phyloP scores from a whole-genome alignment of 1,140 invertebrate genomes.

The Bactericera cockerelli region DNA sequence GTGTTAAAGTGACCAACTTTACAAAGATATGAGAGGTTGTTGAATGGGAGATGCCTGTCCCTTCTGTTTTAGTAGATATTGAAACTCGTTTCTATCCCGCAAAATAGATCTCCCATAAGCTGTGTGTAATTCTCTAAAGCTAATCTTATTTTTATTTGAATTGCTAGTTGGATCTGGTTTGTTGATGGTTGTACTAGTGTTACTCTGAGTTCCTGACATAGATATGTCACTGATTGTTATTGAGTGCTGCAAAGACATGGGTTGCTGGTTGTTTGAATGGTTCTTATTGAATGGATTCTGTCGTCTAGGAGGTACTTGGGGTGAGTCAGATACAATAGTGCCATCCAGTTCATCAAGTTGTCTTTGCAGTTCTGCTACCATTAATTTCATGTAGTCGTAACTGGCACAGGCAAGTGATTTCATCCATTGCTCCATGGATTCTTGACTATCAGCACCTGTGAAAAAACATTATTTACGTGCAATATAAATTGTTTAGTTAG shows the following conservation, averaged over 20 bases:
- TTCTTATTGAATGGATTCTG: slow-evolving; percentile 48
- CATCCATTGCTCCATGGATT: slow-evolving; percentile 94
- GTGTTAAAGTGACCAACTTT: too few species aligned
- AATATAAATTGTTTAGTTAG: too few species aligned
- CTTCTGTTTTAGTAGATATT: slow-evolving; percentile 27
- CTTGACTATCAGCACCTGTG: slow-evolving; percentile 36
- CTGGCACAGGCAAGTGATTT: slow-evolving; percentile 85
- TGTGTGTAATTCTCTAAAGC: slow-evolving; percentile 53
- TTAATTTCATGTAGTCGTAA: slow-evolving; percentile 91
- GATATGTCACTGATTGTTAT: background rate
- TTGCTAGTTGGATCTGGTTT: slow-evolving; percentile 35
- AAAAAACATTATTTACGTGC: background rate
- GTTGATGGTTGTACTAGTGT: slow-evolving; percentile 16
- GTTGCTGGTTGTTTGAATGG: too few species aligned
- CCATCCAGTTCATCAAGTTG: slow-evolving; percentile 74
- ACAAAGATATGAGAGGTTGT: too few species aligned
- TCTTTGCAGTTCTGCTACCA: slow-evolving; percentile 83
- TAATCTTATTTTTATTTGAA: slow-evolving; percentile 28
- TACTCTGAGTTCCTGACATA: slow-evolving; percentile 27
- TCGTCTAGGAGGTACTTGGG: slow-evolving; percentile 45
- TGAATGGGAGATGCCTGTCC: too few species aligned
- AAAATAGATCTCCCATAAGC: slow-evolving; percentile 48
- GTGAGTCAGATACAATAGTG: slow-evolving; percentile 30
- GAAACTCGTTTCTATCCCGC: slow-evolving; percentile 49
- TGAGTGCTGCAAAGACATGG: slow-evolving; percentile 27